phyloP scores from a whole-genome alignment of 2,113 vertebrate species.

The Camelus dromedarius region DNA sequence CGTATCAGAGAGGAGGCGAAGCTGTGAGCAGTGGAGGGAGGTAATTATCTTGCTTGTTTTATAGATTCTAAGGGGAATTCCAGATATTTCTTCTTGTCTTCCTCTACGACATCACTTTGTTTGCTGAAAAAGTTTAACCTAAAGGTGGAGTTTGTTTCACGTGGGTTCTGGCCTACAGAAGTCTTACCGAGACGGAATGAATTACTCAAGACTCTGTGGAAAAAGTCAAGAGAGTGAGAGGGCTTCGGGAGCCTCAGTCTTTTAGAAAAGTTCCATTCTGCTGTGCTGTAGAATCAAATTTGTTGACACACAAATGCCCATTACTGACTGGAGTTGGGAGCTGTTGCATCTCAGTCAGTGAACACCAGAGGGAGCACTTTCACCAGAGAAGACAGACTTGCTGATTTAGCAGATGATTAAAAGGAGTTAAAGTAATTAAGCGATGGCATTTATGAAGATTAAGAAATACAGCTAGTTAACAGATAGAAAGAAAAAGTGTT shows the following conservation, averaged over 20 bases:
- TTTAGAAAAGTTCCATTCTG: background rate
- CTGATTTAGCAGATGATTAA: slow-evolving; percentile 77
- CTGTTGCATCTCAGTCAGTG: slow-evolving; percentile 60
- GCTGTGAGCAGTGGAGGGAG: slow-evolving; percentile 98
- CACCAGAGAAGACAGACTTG: slow-evolving; percentile 75
- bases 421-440: slow-evolving; percentile 84
- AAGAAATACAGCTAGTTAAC: slow-evolving; percentile 83
- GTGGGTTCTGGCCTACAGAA: too few relatives aligned
- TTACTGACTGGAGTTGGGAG: background rate
- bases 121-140: background rate
- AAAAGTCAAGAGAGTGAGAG: too few relatives aligned
- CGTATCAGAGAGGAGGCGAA: slow-evolving; percentile 99
- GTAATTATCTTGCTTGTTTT: slow-evolving; percentile 89
- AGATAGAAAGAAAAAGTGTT: slow-evolving; percentile 75
- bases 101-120: background rate
- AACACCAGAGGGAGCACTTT: slow-evolving; percentile 90
- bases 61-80: slow-evolving; percentile 53
- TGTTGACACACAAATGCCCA: background rate
- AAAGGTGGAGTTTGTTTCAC: background rate
- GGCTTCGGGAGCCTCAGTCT: background rate
- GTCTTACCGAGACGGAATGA: too few relatives aligned
- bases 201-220: too few relatives aligned
- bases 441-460: slow-evolving; percentile 83
- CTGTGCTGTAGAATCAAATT: background rate
- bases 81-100: slow-evolving; percentile 31